Percentiles rank a stretch among this genome's conserved stretches.
phyloP scores from a whole-genome alignment of 2,888 invertebrate genomes.

The Rhorus exstirpatorius region DNA sequence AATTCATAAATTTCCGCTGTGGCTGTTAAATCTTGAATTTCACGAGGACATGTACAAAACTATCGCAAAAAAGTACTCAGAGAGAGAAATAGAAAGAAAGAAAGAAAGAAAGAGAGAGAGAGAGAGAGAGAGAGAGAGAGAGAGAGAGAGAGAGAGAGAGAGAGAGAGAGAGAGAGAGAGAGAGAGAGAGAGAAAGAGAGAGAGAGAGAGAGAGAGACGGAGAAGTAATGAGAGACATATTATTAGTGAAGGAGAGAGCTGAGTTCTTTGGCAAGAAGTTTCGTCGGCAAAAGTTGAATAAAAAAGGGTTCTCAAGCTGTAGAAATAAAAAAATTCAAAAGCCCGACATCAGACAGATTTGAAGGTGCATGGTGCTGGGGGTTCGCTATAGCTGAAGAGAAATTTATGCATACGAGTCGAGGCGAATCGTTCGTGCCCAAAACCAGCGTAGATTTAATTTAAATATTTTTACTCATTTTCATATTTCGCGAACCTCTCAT shows the following conservation, averaged over 20 bases:
- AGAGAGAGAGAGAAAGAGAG: no score
- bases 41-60: conserved; percentile 23
- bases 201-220: background rate
- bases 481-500: conserved; percentile 53
- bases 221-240: background rate
- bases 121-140: no score
- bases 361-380: conserved; percentile 46
- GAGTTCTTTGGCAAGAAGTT: conserved; percentile 15
- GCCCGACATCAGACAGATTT: conserved; percentile 66
- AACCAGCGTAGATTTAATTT: conserved; percentile 73
- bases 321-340: conserved; percentile 75
- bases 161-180: no score
- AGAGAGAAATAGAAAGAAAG: no score
- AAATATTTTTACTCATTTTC: conserved; percentile 79
- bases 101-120: no score
- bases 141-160: no score
- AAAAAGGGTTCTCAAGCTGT: conserved; percentile 18
- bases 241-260: conserved; percentile 12
- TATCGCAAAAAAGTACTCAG: no score
- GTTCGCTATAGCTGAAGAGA: conserved; percentile 50
- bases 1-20: background rate
- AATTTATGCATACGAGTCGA: conserved; percentile 68
- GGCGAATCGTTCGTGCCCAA: background rate
- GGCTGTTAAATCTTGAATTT: conserved; percentile 30
- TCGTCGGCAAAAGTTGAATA: background rate